phyloP scores from a whole-genome alignment of 2,113 vertebrate species.

The Anarrhichthys ocellatus region DNA sequence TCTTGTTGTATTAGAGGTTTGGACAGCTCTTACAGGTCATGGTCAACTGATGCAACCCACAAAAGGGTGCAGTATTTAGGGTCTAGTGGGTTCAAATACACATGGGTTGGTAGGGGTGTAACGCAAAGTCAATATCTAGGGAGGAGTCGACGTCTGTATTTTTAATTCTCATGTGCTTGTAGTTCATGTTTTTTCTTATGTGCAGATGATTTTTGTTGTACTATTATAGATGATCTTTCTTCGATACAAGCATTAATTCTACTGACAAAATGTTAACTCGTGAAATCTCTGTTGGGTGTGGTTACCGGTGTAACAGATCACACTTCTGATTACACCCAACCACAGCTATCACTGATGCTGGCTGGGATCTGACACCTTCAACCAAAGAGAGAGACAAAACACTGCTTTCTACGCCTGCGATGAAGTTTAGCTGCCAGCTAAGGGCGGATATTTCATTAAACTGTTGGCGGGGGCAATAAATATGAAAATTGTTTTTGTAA shows the following conservation, averaged over 20 bases:
- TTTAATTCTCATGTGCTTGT: background rate
- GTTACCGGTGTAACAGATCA: too few relatives aligned
- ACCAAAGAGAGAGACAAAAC: background rate
- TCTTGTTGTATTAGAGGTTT: background rate
- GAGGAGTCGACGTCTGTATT: background rate
- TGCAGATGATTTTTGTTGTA: background rate
- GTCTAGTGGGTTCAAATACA: background rate
- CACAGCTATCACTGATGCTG: background rate
- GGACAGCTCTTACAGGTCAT: slow-evolving; percentile 3
- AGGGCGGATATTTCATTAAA: too few relatives aligned
- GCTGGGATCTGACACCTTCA: background rate
- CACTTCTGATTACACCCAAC: too few relatives aligned
- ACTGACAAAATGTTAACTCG: too few relatives aligned
- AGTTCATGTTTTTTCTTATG: background rate
- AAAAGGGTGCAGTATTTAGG: background rate
- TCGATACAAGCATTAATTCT: too few relatives aligned
- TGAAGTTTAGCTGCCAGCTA: background rate
- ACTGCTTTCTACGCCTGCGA: background rate
- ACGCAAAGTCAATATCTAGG: background rate
- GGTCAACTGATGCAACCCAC: background rate
- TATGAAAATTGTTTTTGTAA: too few relatives aligned
- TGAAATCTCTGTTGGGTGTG: too few relatives aligned
- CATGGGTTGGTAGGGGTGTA: background rate
- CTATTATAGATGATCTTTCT: background rate
- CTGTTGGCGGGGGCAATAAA: too few relatives aligned